phyloP scores from a whole-genome alignment of 1,140 invertebrate species.

The Halictus rubicundus region DNA sequence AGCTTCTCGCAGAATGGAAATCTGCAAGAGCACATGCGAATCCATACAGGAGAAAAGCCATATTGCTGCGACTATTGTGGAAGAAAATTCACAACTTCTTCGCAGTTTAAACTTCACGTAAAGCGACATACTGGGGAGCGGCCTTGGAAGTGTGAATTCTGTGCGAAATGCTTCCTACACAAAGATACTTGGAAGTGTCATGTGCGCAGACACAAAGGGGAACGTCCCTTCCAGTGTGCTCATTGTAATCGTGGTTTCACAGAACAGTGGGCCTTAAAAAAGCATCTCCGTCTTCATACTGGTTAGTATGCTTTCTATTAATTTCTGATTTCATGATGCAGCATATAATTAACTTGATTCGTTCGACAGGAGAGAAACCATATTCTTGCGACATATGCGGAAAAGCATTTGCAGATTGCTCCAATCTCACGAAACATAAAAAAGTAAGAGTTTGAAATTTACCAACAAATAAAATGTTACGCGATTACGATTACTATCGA shows the following conservation, averaged over 20 bases:
- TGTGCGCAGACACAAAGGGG: constrained; percentile 83
- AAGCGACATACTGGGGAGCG: constrained; percentile 84
- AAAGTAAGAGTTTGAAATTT: constrained; percentile 75
- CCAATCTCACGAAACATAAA: constrained; percentile 85
- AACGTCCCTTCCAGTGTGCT: constrained; percentile 84
- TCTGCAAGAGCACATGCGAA: constrained; percentile 83
- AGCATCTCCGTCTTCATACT: constrained; percentile 85
- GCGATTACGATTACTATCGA: constrained; percentile 22
- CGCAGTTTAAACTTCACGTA: constrained; percentile 84
- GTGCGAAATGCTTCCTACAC: constrained; percentile 84
- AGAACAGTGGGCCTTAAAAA: constrained; percentile 85
- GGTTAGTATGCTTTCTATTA: constrained; percentile 78
- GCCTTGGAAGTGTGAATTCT: constrained; percentile 84
- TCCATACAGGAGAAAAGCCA: constrained; percentile 84
- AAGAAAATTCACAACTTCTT: constrained; percentile 86
- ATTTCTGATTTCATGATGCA: neutral
- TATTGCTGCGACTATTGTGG: constrained; percentile 86
- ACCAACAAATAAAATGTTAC: too few species aligned
- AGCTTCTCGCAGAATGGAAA: constrained; percentile 84
- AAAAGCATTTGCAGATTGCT: constrained; percentile 87
- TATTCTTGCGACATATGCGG: constrained; percentile 88
- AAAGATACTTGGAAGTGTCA: constrained; percentile 85
- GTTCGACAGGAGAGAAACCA: constrained; percentile 86
- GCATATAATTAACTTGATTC: neutral
- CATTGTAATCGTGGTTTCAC: constrained; percentile 84